A percentile compares a stretch with the other conserved stretches of the same genome.
Evolutionary conservation across 2,797 vertebrate species (phyloP).

Genomic region (Cuculus canorus): DNA sequence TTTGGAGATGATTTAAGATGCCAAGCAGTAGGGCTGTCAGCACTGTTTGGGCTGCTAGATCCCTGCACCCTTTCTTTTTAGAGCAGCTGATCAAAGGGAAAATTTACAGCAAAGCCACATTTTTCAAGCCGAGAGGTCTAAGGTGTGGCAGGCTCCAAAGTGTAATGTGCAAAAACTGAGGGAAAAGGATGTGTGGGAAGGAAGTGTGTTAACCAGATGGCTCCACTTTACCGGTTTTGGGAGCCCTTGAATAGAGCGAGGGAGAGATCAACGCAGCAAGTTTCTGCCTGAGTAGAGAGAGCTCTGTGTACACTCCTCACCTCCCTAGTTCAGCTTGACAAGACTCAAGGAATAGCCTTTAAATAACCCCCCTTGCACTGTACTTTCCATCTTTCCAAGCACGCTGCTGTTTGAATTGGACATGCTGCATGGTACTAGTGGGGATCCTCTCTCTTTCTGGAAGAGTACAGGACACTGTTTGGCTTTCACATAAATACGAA

Average conservation of each 20-base stretch:
- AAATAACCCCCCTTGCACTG: neutral
- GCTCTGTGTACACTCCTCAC: neutral
- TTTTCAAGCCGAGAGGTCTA: neutral
- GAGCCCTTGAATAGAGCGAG: constrained; percentile 34
- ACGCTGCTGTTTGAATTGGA: neutral
- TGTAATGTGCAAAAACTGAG: constrained; percentile 41
- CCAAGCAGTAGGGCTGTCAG: neutral
- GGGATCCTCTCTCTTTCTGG: neutral
- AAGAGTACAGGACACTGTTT: neutral
- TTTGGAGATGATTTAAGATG: constrained; percentile 7
- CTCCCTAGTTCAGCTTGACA: neutral
- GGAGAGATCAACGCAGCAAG: constrained; percentile 33
- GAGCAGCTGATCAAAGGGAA: neutral
- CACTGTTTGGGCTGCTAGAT: neutral
- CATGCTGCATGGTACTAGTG: neutral
- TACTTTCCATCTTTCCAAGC: neutral
- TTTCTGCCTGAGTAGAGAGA: constrained; percentile 17
- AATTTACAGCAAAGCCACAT: constrained; percentile 22
- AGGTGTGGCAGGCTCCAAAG: constrained; percentile 40
- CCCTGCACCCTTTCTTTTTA: neutral
- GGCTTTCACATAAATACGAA: neutral
- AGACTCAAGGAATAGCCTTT: neutral
- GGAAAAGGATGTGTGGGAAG: constrained; percentile 47
- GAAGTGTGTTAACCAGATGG: constrained; percentile 53
- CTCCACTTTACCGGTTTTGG: constrained; percentile 29